Percentiles rank a stretch among this genome's conserved stretches.
phyloP scores from a whole-genome alignment of 1,140 invertebrate species.

The Caenorhabditis brenneri region DNA sequence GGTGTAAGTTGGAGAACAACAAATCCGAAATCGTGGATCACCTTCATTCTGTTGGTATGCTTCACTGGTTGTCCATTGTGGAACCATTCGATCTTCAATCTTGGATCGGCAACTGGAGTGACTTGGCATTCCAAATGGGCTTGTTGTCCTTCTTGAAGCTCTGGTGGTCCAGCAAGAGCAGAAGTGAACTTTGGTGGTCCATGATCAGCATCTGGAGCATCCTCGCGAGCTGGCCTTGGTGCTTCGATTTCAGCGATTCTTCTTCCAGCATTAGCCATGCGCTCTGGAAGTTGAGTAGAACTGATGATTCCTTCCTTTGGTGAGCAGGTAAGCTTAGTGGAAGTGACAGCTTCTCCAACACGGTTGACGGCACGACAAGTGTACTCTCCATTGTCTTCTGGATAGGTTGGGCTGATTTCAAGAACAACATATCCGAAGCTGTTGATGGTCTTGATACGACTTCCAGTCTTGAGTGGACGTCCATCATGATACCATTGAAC shows the following conservation, averaged over 20 bases:
- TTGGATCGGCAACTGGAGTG: conserved; percentile 87
- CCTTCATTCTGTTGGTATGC: conserved; percentile 79
- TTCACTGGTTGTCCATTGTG: conserved; percentile 89
- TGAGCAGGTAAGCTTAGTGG: conserved; percentile 86
- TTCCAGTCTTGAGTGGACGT: conserved; percentile 72
- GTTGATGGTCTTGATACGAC: conserved; percentile 89
- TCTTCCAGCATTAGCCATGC: conserved; percentile 87
- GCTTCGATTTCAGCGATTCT: conserved; percentile 89
- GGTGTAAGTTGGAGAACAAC: conserved; percentile 93
- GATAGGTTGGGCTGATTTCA: conserved; percentile 83
- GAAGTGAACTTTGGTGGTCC: conserved; percentile 91
- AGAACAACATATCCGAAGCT: conserved; percentile 91
- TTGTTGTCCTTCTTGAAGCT: conserved; percentile 84
- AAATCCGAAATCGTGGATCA: conserved; percentile 94
- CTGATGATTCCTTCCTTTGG: conserved; percentile 87
- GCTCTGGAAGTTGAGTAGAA: conserved; percentile 87
- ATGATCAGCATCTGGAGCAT: conserved; percentile 76
- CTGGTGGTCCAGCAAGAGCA: conserved; percentile 75
- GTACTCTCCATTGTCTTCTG: conserved; percentile 89
- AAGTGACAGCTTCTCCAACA: conserved; percentile 88
- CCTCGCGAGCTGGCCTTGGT: conserved; percentile 76
- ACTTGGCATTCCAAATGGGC: conserved; percentile 90
- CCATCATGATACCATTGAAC: conserved; percentile 66
- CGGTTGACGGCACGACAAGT: conserved; percentile 81
- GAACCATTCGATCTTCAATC: conserved; percentile 93